phyloP scores from a whole-genome alignment of 2,797 vertebrate species.

The Dryobates pubescens region DNA sequence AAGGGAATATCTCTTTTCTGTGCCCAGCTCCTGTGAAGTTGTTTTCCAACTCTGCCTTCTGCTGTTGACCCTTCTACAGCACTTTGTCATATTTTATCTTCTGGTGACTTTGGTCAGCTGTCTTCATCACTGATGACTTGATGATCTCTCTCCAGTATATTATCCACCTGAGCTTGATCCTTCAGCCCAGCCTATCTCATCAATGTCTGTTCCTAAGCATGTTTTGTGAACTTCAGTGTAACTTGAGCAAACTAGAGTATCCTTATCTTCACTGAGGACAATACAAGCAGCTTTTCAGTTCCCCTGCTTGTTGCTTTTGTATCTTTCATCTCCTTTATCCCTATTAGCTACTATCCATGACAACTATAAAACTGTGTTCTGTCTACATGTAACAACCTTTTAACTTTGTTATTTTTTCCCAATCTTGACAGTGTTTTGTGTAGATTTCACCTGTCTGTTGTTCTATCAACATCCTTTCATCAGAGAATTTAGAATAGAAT shows the following conservation, averaged over 20 bases:
- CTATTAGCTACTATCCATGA: background rate
- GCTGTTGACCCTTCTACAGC: background rate
- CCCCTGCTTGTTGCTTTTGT: background rate
- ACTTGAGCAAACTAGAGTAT: background rate
- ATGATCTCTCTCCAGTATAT: background rate
- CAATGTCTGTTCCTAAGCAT: background rate
- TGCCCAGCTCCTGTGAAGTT: background rate
- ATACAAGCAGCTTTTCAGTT: background rate
- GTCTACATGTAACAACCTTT: background rate
- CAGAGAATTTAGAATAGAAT: too few species aligned
- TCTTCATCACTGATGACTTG: background rate
- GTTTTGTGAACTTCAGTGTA: background rate
- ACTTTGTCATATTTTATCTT: background rate
- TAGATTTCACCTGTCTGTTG: background rate
- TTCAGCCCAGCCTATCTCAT: background rate
- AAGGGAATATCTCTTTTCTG: rapidly evolving
- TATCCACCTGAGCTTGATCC: background rate
- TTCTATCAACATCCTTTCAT: background rate
- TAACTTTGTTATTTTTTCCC: background rate
- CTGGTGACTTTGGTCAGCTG: background rate
- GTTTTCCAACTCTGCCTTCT: background rate
- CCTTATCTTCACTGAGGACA: background rate
- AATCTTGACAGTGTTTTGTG: background rate
- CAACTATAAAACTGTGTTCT: background rate
- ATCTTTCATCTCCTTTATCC: background rate